These are phyloP conservation scores for Sciurus niger DNA, from an alignment of 2,113 vertebrate genomes.

Conservation along the genomic window DNA sequence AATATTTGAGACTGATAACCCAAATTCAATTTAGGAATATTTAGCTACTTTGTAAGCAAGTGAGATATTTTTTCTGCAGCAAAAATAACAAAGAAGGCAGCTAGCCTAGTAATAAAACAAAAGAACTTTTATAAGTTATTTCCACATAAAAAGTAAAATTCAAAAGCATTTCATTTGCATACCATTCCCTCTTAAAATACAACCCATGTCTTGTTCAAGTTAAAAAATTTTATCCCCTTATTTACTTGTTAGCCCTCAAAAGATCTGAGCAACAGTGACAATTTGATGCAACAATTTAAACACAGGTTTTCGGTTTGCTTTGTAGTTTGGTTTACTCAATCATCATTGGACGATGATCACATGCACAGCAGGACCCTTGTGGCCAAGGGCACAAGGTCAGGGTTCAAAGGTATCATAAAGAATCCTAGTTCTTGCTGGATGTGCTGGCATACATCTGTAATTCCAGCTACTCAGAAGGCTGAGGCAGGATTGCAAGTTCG, in stretches of 20 bases:
- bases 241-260: not conserved
- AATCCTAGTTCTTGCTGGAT: not conserved
- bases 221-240: not conserved
- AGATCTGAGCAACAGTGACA: not conserved
- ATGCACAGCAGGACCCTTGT: accelerated
- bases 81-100: slow-evolving; percentile 26
- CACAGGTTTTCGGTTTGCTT: not conserved
- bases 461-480: too few species aligned
- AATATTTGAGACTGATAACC: not conserved
- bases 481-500: too few species aligned
- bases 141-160: slow-evolving; percentile 46
- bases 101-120: not conserved
- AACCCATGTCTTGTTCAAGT: not conserved
- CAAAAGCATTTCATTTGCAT: not conserved
- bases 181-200: slow-evolving; percentile 5
- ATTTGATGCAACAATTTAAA: not conserved
- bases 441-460: too few species aligned
- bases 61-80: not conserved
- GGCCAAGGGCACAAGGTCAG: not conserved
- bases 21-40: slow-evolving; percentile 7
- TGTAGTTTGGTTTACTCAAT: not conserved
- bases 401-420: not conserved
- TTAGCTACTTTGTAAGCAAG: not conserved
- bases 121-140: slow-evolving; percentile 34
- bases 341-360: not conserved